These are phyloP conservation scores for Psylliodes chrysocephalus DNA, from an alignment of 2,888 invertebrate species.

Conservation along the genomic window DNA sequence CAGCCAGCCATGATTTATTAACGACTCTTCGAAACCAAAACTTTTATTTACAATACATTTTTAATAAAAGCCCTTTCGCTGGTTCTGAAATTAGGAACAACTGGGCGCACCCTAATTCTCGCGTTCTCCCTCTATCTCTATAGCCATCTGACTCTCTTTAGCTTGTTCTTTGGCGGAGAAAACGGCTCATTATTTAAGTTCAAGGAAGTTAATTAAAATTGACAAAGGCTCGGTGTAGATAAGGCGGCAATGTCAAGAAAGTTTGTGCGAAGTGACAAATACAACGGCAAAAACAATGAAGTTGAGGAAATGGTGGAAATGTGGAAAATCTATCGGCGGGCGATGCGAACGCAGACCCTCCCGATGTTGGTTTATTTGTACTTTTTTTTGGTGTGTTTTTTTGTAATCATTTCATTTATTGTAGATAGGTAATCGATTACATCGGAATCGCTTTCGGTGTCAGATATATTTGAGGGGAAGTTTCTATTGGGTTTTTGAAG, in stretches of 20 bases:
- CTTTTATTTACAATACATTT: too few relatives aligned
- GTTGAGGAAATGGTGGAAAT: slow-evolving; percentile 23
- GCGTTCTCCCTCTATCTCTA: neutral
- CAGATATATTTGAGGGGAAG: too few relatives aligned
- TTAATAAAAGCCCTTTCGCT: too few relatives aligned
- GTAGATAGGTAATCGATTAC: too few relatives aligned
- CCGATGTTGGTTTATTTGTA: too few relatives aligned
- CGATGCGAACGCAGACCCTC: neutral
- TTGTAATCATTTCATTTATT: too few relatives aligned
- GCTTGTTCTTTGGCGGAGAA: slow-evolving; percentile 26
- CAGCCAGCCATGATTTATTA: too few relatives aligned
- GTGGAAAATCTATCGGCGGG: slow-evolving; percentile 9
- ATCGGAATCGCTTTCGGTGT: too few relatives aligned
- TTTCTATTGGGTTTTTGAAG: too few relatives aligned
- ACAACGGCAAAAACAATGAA: slow-evolving; percentile 35
- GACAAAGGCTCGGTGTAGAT: slow-evolving; percentile 38
- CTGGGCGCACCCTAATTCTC: neutral
- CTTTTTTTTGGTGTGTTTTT: too few relatives aligned
- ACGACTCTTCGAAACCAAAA: too few relatives aligned
- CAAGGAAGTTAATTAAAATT: slow-evolving; percentile 40
- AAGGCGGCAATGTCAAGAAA: slow-evolving; percentile 35
- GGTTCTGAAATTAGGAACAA: slow-evolving; percentile 5
- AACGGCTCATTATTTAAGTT: slow-evolving; percentile 35
- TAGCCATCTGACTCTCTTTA: neutral
- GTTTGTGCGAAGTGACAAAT: slow-evolving; percentile 35